phyloP scores from a whole-genome alignment of 2,797 vertebrate species.

The Capromys pilorides region DNA sequence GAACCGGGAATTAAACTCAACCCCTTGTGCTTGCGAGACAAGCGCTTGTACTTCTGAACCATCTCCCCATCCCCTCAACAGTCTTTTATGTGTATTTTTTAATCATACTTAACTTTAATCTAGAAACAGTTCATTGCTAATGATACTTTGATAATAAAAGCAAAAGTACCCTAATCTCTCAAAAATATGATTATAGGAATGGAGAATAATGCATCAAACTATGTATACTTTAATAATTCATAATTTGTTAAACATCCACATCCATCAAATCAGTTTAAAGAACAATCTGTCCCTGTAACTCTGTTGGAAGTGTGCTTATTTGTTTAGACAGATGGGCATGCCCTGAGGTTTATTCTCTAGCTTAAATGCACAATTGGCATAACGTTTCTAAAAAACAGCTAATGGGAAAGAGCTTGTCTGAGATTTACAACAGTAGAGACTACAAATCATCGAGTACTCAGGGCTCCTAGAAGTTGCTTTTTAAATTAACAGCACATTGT shows the following conservation, averaged over 20 bases:
- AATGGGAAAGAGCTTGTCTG: slow-evolving; percentile 54
- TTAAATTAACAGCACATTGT: not conserved
- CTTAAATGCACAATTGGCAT: slow-evolving; percentile 65
- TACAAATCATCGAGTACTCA: not conserved
- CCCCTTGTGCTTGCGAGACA: too few species aligned
- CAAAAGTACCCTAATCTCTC: slow-evolving; percentile 28
- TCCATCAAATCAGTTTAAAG: slow-evolving; percentile 70
- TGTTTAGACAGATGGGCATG: slow-evolving; percentile 71
- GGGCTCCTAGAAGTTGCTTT: not conserved
- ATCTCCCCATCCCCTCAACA: not conserved
- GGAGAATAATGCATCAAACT: not conserved
- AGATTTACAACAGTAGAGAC: not conserved
- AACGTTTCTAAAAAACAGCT: slow-evolving; percentile 61
- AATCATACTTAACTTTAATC: slow-evolving; percentile 10
- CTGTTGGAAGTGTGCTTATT: slow-evolving; percentile 61
- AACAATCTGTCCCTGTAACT: slow-evolving; percentile 48
- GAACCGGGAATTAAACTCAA: too few species aligned
- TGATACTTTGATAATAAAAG: slow-evolving; percentile 43
- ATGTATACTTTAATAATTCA: slow-evolving; percentile 58
- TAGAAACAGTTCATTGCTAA: slow-evolving; percentile 36
- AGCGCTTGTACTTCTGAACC: too few species aligned
- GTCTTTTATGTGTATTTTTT: slow-evolving; percentile 2
- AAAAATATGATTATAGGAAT: slow-evolving; percentile 55
- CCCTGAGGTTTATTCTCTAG: slow-evolving; percentile 54
- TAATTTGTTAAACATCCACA: slow-evolving; percentile 71